phyloP scores from a whole-genome alignment of 2,797 vertebrate genomes.

The Sebastolobus altivelis region DNA sequence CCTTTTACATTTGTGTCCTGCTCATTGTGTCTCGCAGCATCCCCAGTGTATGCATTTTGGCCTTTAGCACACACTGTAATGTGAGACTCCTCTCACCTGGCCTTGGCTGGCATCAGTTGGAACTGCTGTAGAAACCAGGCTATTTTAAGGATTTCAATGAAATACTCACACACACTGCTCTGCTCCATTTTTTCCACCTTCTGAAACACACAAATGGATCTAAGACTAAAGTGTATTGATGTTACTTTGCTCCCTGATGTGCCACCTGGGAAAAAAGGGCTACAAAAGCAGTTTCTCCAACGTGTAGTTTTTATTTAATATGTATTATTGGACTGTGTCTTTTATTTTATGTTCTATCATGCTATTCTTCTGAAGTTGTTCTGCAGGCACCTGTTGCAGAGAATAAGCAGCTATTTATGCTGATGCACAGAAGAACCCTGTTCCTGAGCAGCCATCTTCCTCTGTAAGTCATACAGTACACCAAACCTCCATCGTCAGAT shows the following conservation, averaged over 20 bases:
- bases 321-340: background rate
- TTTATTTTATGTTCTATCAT: background rate
- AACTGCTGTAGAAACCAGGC: constrained; percentile 3
- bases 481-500: constrained; percentile 9
- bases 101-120: constrained; percentile 5
- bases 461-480: constrained; percentile 16
- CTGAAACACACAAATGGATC: constrained; percentile 38
- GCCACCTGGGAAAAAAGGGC: constrained; percentile 2
- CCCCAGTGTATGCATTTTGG: background rate
- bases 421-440: background rate
- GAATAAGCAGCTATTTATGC: background rate
- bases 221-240: constrained; percentile 25
- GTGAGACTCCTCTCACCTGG: constrained; percentile 9
- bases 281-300: constrained; percentile 5
- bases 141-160: constrained; percentile 38
- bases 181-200: constrained; percentile 36
- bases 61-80: constrained; percentile 7
- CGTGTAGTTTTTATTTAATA: constrained; percentile 7
- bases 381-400: background rate
- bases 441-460: background rate
- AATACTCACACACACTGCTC: constrained; percentile 16
- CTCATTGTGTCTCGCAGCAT: background rate
- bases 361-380: background rate
- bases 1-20: background rate
- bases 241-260: constrained; percentile 15